phyloP scores from a whole-genome alignment of 2,113 vertebrate genomes.

The Dicrurus megarhynchus region DNA sequence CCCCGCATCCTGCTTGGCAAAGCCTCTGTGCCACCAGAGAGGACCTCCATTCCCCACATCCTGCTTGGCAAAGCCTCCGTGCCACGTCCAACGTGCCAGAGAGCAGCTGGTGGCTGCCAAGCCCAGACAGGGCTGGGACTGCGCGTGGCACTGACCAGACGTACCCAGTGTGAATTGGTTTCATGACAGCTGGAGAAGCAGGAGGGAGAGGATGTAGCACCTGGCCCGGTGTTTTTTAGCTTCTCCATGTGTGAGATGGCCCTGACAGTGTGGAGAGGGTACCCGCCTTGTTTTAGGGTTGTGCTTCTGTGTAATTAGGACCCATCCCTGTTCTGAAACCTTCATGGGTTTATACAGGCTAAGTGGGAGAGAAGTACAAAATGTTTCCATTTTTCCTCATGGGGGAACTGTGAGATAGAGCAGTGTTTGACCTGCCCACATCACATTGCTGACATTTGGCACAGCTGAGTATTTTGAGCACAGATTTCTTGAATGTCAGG shows the following conservation, averaged over 20 bases:
- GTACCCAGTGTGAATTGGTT: background rate
- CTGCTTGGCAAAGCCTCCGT: accelerated
- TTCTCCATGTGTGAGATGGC: background rate
- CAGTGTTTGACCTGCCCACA: constrained; percentile 43
- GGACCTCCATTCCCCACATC: accelerated
- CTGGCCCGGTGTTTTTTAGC: background rate
- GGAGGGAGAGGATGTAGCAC: background rate
- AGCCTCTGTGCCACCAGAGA: accelerated
- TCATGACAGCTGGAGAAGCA: background rate
- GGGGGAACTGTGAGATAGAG: constrained; percentile 4
- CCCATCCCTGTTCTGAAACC: background rate
- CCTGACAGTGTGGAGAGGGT: background rate
- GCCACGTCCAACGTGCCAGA: accelerated
- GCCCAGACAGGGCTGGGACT: background rate
- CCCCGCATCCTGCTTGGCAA: accelerated
- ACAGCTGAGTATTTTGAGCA: background rate
- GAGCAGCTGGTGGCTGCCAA: background rate
- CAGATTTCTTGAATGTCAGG: constrained; percentile 49
- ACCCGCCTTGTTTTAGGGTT: accelerated
- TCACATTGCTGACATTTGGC: constrained; percentile 46
- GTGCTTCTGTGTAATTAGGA: background rate
- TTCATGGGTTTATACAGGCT: background rate
- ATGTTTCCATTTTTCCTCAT: constrained; percentile 37
- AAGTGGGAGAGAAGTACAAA: background rate
- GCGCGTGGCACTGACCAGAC: background rate